A percentile compares a stretch with the other conserved stretches of the same genome.
Conservation (phyloP, 2,888 invertebrate species). For the Stenurella melanura region DNA sequence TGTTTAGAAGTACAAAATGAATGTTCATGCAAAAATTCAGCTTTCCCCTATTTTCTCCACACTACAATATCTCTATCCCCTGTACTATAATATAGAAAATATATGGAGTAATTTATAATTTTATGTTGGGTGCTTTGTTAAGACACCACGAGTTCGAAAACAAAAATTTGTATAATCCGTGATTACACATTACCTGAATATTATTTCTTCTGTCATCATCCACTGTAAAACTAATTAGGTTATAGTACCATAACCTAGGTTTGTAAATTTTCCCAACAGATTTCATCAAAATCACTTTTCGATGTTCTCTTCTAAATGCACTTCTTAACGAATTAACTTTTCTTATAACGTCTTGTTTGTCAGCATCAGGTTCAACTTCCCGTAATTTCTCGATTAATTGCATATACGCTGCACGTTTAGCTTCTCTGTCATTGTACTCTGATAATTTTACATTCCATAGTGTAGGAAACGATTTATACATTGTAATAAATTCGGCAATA, state of each 20-base stretch:
- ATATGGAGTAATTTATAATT: too few species aligned
- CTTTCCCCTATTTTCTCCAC: too few species aligned
- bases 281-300: slow-evolving; percentile 13
- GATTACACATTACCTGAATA: neutral
- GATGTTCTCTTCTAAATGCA: slow-evolving; percentile 29
- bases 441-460: slow-evolving; percentile 14
- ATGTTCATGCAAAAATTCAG: too few species aligned
- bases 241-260: slow-evolving; percentile 27
- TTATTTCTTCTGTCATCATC: neutral
- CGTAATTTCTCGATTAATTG: neutral
- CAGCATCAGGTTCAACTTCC: slow-evolving; percentile 11
- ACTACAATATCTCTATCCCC: too few species aligned
- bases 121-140: too few species aligned
- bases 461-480: slow-evolving; percentile 24
- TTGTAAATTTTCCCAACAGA: slow-evolving; percentile 14
- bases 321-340: slow-evolving; percentile 28
- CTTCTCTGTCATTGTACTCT: slow-evolving; percentile 23
- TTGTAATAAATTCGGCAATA: slow-evolving; percentile 18
- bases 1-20: too few species aligned
- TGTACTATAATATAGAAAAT: too few species aligned
- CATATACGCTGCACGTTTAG: slow-evolving; percentile 13
- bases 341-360: slow-evolving; percentile 17
- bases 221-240: slow-evolving; percentile 11
- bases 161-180: too few species aligned
- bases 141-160: too few species aligned